Base-by-base conservation (phyloP, 35 echinoderm and acorn worm species). In the Acanthaster planci region DNA sequence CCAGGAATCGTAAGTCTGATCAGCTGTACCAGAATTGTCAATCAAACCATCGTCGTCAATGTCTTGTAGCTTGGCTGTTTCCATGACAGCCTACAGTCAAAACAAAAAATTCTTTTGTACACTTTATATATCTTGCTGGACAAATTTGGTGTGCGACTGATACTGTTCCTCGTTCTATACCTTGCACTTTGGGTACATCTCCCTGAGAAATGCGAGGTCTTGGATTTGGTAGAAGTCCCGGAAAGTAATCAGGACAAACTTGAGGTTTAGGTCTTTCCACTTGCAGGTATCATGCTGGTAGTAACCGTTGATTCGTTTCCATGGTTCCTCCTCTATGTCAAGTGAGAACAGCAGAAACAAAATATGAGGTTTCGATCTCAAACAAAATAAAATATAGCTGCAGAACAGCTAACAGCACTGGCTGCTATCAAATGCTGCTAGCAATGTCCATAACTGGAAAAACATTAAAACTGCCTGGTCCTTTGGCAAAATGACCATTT, bases 1-100 rank as follows among this genome's bases (percentile, higher is more conserved):
- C 96, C 96, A 99, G 15, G 83, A 85, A 86, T 99, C 96, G 82
- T 94, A 99, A 0, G 96, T 99, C 76, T 99, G 96, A 77, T 99
- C 96, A 68, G 96, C 84, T 76, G 86, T 81, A 6, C 96, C 96
- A 23, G 85, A 86, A 35, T 99, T 93, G 44, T 99, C 96, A 81
- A 99, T 99, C 31, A 99, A 60, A 55, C 96, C 96, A 86, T 99
- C 96, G 52, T 72, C 89, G 84, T 99, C 96, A 21, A 86, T 99
- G 83, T 99, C 96, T 39, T 91, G 82, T 67, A 77, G 51, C 55
- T 91, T 91, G 42, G 96, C 85, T 17, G 51, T 88, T 27, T 88
- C 89, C 88, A 99, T 94, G 1, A 93, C 96, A 54, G 81, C 79
- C 96, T 99, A 60, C n/a, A 79, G 42, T 52, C 52, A 6, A 72